These are phyloP conservation scores for Luperina nickerlii DNA, from an alignment of 2,888 invertebrate genomes.

Conservation along the genomic window DNA sequence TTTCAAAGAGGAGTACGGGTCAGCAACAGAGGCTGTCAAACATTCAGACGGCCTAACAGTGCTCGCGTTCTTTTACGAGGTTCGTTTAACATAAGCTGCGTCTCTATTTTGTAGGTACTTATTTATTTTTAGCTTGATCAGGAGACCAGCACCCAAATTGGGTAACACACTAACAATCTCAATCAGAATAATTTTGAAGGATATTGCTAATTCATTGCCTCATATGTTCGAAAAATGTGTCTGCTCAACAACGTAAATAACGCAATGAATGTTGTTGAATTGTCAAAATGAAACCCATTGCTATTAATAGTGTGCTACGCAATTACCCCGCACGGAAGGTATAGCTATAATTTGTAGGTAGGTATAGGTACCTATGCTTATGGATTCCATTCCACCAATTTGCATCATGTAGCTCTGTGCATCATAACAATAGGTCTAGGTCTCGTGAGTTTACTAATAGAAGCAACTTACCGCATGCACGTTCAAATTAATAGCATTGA, in stretches of 20 bases:
- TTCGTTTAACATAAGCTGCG: slow-evolving; percentile 70
- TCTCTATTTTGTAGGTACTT: neutral
- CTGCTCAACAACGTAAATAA: no score
- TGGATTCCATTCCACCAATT: neutral
- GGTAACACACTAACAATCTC: no score
- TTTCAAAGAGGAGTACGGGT: slow-evolving; percentile 92
- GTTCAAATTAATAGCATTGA: slow-evolving; percentile 39
- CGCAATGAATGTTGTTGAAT: no score
- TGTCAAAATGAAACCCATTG: no score
- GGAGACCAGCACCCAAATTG: neutral
- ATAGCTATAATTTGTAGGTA: neutral
- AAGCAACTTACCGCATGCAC: slow-evolving; percentile 11
- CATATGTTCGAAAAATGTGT: no score
- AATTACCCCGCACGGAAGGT: neutral
- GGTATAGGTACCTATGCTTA: neutral
- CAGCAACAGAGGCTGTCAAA: slow-evolving; percentile 91
- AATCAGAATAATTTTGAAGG: no score
- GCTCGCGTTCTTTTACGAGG: slow-evolving; percentile 94
- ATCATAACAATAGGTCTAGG: neutral
- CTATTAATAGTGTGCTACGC: no score
- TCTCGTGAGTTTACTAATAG: slow-evolving; percentile 6
- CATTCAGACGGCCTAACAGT: slow-evolving; percentile 94
- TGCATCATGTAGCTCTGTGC: neutral
- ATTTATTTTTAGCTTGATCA: slow-evolving; percentile 4
- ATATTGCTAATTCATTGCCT: no score